Conservation (phyloP, 1,140 invertebrate species). For the Tetramorium alpestre region DNA sequence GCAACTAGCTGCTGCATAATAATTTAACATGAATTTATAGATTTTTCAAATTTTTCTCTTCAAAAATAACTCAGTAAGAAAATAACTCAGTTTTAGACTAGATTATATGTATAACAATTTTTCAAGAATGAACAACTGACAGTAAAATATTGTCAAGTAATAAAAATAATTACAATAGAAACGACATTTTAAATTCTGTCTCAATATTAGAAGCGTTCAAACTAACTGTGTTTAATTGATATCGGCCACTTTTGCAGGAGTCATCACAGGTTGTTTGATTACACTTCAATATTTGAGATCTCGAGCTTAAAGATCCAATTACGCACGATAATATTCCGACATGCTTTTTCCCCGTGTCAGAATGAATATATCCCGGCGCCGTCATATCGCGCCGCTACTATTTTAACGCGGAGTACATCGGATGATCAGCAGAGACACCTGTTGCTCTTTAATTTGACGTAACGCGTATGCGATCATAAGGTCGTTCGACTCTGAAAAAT, state of each 20-base stretch:
- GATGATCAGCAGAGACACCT: conserved; percentile 80
- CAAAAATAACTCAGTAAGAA: not conserved
- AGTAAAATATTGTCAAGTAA: not conserved
- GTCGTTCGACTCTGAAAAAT: conserved; percentile 74
- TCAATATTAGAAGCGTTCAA: not conserved
- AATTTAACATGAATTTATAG: not conserved
- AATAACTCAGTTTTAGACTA: not conserved
- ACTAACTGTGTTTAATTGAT: not conserved
- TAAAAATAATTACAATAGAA: not conserved
- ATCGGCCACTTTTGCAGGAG: not conserved
- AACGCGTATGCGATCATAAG: conserved; percentile 76
- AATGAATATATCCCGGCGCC: conserved; percentile 46
- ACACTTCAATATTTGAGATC: conserved; percentile 29
- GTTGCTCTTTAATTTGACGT: conserved; percentile 82
- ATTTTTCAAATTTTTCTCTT: not conserved
- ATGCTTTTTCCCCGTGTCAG: conserved; percentile 13
- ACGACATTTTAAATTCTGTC: not conserved
- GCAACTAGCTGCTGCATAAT: not conserved
- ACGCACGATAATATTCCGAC: conserved; percentile 38
- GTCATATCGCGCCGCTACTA: conserved; percentile 69
- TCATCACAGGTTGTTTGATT: conserved; percentile 17
- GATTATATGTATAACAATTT: not conserved
- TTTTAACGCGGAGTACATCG: conserved; percentile 74
- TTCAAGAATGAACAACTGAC: not conserved
- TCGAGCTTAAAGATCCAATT: conserved; percentile 34